Base-by-base conservation (phyloP, 2,113 vertebrate genomes). In the Chroicocephalus ridibundus region DNA sequence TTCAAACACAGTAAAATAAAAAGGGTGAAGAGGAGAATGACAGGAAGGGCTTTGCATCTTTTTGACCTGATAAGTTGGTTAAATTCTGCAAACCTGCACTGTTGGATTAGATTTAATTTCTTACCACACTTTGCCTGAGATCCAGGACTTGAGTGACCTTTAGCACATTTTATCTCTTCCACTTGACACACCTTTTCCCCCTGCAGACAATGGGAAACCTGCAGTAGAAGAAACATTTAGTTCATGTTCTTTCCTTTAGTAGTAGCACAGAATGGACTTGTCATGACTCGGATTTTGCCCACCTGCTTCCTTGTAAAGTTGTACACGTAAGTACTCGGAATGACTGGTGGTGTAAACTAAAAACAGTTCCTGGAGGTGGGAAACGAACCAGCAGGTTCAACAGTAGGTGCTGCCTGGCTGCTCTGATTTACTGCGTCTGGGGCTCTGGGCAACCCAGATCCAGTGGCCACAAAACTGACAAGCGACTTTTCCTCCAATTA, bases 1-100 rank as follows among this genome's bases (percentile, higher is more conserved):
- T 80, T 94, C 38, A 42, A 32, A 34, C 16, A 20, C 13, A 27
- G 9, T 42, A 26, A 51, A 58, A 46, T 36, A 24, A 42, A 69
- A 36, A 31, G 5, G 6, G 9, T 62, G 52, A 62, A 38, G 34
- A 71, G 14, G 17, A 61, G 11, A 60, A 66, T 49, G 29, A 47
- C 24, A 62, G 13, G 9, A 58, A 66, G 9, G 66, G 5, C 20
- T 20, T 38, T 60, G 9, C 6, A 10, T 52, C 10, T 46, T 64
- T 58, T 68, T 72, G 98, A 98, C 96, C 98, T 99, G 83, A 97
- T 98, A 88, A 96, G 97, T 29, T 99, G 88, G 97, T 98, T 47
- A 98, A 99, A 70, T 99, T 99, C 93, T 99, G 98, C 57, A 70
- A 10, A n/a, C 18, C 26, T 13, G 14, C 24, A 13, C 8, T 71